Evolutionary conservation across 2,113 vertebrate species (phyloP), one percentile per base, ranked within the genome.

Genomic region (Cromileptes altivelis): DNA sequence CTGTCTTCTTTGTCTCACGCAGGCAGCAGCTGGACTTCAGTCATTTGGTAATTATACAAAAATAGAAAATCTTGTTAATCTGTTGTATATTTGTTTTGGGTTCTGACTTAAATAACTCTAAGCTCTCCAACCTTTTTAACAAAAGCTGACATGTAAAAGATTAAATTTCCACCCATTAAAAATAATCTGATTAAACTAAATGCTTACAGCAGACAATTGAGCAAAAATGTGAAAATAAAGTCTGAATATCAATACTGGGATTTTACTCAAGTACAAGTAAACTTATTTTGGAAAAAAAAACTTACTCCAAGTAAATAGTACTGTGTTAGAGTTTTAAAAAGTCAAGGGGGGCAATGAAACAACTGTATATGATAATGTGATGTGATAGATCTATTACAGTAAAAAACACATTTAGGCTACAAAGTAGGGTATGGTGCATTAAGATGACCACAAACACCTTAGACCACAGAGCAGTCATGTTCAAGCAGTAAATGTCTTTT

Each of bases 31-130:
- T 50, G 85, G 67, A 85, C 62, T 65, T 56, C 60, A 73, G 69
- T 75, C 75, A 79, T 18, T 78, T 71, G 91, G 91, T 92, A 89
- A 88, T 62, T 82, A 81, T 63, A 4, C 18, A 40, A 37, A 27
- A 27, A 47, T 9, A 52, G 18, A 40, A 14, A 12, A 37, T 42
- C 10, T 42, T 63, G 14, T 37, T 62, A 14, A 58, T 25, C 33
- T 78, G n/a, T 67, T 47, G 17, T 19, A 14, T 42, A 27, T 65
- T 15, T 60, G 15, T 40, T 57, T 69, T 14, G 1, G 9, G 10
- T 70, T 45, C 45, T 17, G 14, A 21, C 1, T 64, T 47, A 21
- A 37, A 15, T 70, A 62, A 56, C 21, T 33, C 47, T 7, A 17
- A 37, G 11, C 3, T 47, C 12, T 25, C 8, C 56, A 19, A 61